A percentile compares a stretch with the other conserved stretches of the same genome.
Conservation (phyloP, 2,113 vertebrate genomes). For the Argyrosomus japonicus region DNA sequence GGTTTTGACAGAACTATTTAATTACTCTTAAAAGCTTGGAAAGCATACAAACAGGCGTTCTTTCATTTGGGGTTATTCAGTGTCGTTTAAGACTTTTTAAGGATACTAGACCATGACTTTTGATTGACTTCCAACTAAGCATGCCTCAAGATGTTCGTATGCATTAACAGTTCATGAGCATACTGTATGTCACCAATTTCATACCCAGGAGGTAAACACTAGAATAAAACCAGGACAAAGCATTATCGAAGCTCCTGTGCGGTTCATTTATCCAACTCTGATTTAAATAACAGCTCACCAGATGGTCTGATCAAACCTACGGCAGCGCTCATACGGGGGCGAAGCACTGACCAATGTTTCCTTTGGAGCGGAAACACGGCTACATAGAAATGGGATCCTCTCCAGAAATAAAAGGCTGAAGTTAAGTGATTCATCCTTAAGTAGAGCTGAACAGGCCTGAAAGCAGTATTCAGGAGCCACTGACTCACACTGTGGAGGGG, state of each 20-base stretch:
- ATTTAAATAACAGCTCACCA: slow-evolving; percentile 60
- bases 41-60: neutral
- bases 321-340: slow-evolving; percentile 54
- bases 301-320: slow-evolving; percentile 61
- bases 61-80: neutral
- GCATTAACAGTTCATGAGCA: neutral
- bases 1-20: slow-evolving; percentile 4
- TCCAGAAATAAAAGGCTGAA: slow-evolving; percentile 70
- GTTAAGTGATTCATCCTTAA: slow-evolving; percentile 74
- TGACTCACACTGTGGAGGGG: slow-evolving; percentile 70
- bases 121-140: neutral
- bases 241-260: slow-evolving; percentile 4
- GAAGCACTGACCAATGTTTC: slow-evolving; percentile 64
- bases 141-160: neutral
- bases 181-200: neutral
- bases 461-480: slow-evolving; percentile 70
- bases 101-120: neutral
- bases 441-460: slow-evolving; percentile 56
- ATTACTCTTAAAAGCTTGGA: slow-evolving; percentile 14
- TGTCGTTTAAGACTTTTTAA: neutral
- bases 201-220: neutral
- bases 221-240: slow-evolving; percentile 14
- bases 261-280: slow-evolving; percentile 28
- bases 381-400: slow-evolving; percentile 70
- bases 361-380: slow-evolving; percentile 53